Conservation (phyloP, 2,113 vertebrate species). For the Furnarius figulus region DNA sequence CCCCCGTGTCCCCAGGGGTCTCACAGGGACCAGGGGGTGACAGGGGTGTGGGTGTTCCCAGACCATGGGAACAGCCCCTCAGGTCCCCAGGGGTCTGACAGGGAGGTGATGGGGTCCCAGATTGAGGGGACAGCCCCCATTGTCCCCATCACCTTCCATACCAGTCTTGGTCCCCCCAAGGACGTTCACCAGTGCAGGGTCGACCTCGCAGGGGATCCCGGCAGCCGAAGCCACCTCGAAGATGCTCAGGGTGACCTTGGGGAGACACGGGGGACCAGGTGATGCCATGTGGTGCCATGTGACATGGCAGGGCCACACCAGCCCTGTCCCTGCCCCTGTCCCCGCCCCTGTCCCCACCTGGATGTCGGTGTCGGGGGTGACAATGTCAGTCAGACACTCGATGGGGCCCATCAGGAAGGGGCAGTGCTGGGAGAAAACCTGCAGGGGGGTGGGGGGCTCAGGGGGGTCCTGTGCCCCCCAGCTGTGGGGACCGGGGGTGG, state of each 20-base stretch:
- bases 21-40: too few species aligned
- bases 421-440: slow-evolving; percentile 86
- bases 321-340: not conserved
- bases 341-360: too few species aligned
- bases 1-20: too few species aligned
- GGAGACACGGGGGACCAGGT: not conserved
- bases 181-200: slow-evolving; percentile 83
- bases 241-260: slow-evolving; percentile 84
- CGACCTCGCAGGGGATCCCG: slow-evolving; percentile 85
- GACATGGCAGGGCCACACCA: accelerated
- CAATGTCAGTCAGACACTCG: slow-evolving; percentile 76
- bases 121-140: not conserved
- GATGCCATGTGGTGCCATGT: accelerated
- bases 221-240: slow-evolving; percentile 89
- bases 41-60: too few species aligned
- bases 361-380: slow-evolving; percentile 84
- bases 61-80: not conserved
- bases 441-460: not conserved
- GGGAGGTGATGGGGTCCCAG: too few species aligned
- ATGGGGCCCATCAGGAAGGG: slow-evolving; percentile 88
- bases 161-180: slow-evolving; percentile 78
- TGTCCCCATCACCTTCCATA: not conserved
- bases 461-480: not conserved
- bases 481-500: not conserved
- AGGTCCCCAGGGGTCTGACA: too few species aligned